Evolutionary conservation across 2,888 invertebrate genomes (phyloP).

Genomic region (Ornithoptera alexandrae): DNA sequence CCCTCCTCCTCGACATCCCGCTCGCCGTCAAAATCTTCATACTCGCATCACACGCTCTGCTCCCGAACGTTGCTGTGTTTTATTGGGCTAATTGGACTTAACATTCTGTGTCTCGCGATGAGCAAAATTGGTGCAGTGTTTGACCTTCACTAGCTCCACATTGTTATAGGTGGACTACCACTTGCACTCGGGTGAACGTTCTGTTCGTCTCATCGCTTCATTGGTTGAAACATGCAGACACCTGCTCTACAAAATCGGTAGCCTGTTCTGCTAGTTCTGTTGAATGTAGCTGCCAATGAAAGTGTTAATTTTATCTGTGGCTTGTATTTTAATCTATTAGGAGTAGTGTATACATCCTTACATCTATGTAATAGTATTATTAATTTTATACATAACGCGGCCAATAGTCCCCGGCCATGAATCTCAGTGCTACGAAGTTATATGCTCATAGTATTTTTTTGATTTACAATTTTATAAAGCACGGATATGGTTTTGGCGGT

Average conservation of each 20-base stretch:
- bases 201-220: no score
- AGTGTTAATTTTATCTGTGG: not conserved
- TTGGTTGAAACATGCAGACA: no score
- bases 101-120: no score
- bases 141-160: not conserved
- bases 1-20: conserved; percentile 28
- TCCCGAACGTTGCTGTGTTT: no score
- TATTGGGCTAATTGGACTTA: no score
- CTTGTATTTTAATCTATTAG: not conserved
- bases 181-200: no score
- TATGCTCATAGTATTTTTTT: conserved; percentile 1
- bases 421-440: conserved; percentile 19
- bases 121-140: not conserved
- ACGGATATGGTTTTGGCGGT: conserved; percentile 16
- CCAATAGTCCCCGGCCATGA: conserved; percentile 16
- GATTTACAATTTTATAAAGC: not conserved
- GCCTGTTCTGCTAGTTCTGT: no score
- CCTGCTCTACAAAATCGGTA: not conserved
- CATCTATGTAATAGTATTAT: not conserved
- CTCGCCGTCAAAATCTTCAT: conserved; percentile 14
- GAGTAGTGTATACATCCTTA: not conserved
- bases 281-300: not conserved
- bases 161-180: no score
- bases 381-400: not conserved
- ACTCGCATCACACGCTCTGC: no score